Evolutionary conservation across 2,888 invertebrate genomes (phyloP), one percentile per base, ranked within the genome.

Genomic region (Drosophila mettleri): DNA sequence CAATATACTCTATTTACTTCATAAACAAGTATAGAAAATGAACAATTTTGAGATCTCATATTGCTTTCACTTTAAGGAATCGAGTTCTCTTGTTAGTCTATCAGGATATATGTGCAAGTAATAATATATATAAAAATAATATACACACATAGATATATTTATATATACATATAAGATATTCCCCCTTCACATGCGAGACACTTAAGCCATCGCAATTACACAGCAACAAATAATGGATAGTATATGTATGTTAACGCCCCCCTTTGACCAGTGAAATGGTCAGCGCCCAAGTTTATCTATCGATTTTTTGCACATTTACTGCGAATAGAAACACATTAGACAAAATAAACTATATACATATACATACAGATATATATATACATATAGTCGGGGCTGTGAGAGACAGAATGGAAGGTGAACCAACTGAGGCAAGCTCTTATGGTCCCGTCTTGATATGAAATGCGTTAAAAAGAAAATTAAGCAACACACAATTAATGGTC

Each of bases 381-480:
- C 14, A 14, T 33, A n/a, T 34, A 33, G 24, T 38, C 57, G 60
- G 52, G 65, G 39, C 49, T 61, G 46, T 2, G 55, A 62, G 52
- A 10, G 12, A 36, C 14, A 34, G 18, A 55, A 27, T 38, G 8
- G 51, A 22, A 45, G 22, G 22, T 22, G 24, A 41, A 41, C 14
- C 41, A 20, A 24, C 4, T n/a, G 7, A 0, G 34, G n/a, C 46
- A 36, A 27, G 45, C 46, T 53, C 54, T 41, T 65, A 58, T 71
- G 77, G 65, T 33, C 61, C 66, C 63, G 69, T 59, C 64, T 75
- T 80, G 86, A 86, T 86, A 83, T 43, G 43, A 86, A 89, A 86
- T 89, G 78, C 86, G 88, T 86, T 89, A 86, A 86, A 86, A 86
- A 71, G 78, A 80, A 88, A 86, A 88, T 89, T 86, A 89, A 89